Percentiles rank a stretch among this genome's conserved stretches.
Evolutionary conservation across 1,140 invertebrate species (phyloP).

Genomic region (Drosophila lacertosa): DNA sequence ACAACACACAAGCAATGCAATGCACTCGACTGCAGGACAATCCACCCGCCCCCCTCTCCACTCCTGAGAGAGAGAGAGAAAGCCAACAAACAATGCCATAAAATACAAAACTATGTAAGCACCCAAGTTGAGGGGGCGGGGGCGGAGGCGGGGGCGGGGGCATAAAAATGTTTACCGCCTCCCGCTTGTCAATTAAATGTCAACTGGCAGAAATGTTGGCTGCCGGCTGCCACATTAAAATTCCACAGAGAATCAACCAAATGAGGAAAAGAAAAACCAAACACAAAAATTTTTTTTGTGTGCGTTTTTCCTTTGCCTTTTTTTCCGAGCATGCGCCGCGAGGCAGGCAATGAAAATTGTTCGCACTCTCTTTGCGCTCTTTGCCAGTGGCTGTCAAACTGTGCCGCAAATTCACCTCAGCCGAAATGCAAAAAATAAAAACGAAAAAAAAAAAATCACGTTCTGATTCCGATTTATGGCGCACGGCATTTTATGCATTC

Average conservation of each 20-base stretch:
- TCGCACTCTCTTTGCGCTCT: conserved; percentile 19
- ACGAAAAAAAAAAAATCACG: conserved; percentile 13
- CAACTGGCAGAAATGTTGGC: conserved; percentile 75
- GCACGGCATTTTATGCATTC: conserved; percentile 45
- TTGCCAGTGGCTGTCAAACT: conserved; percentile 53
- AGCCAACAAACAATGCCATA: conserved; percentile 26
- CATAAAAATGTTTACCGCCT: conserved; percentile 39
- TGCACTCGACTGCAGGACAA: conserved; percentile 49
- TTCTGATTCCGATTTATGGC: conserved; percentile 22
- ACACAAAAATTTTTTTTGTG: neutral
- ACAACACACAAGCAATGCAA: conserved; percentile 58
- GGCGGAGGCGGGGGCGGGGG: neutral
- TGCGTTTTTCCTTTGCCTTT: neutral
- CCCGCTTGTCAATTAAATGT: conserved; percentile 77
- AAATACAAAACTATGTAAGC: conserved; percentile 46
- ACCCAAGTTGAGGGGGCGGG: conserved; percentile 1
- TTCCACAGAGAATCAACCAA: conserved; percentile 41
- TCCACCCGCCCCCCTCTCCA: no score
- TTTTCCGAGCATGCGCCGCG: conserved; percentile 43
- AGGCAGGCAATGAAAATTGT: conserved; percentile 18
- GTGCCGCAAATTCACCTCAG: conserved; percentile 49
- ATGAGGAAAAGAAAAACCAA: neutral
- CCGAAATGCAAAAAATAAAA: conserved; percentile 25
- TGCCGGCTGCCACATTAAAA: conserved; percentile 65
- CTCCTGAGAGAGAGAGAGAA: no score